Base-by-base conservation (phyloP, 2,888 invertebrate genomes). In the Phortica magna region DNA sequence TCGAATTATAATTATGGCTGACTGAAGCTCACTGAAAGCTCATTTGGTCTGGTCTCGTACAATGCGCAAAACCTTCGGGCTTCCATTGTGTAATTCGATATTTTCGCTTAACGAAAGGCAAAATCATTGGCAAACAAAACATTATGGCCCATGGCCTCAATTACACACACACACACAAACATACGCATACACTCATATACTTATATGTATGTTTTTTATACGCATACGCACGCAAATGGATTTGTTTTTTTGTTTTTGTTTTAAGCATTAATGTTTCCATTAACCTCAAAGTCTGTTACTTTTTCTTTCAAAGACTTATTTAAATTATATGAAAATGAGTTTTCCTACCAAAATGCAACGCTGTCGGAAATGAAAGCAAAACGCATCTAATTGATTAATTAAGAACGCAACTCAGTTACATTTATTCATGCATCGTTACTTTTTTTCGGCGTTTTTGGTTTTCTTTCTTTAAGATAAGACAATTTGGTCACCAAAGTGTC, bases 1-100 rank as follows among this genome's bases (percentile, higher is more conserved):
- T 90, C 90, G 89, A 90, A 90, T 90, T 89, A 90, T 90, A 86
- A 86, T 89, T 88, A 89, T 90, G 89, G 85, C 86, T 90, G 89
- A 82, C 84, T 90, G 89, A 86, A 85, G 88, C 85, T 89, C 89
- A 87, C 84, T 89, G 84, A 90, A 89, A 88, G 88, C 85, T 85
- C 83, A 88, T 88, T 89, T 86, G 83, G 83, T 83, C 74, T 80
- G 75, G 76, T 76, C 79, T 65, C 17, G 68, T 31, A n/a, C 55
- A 55, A 61, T 53, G 14, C 75, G 71, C 67, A 14, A n/a, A 31
- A 4, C 71, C 59, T 77, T 77, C 73, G 80, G 79, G 77, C 82
- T 88, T 81, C 86, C 87, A 84, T 83, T 86, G 83, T 83, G 89
- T 85, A 90, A 90, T 89, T 90, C 80, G 84, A 89, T 89, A 89